A percentile compares a stretch with the other conserved stretches of the same genome.
Conservation (phyloP, 2,888 invertebrate species). For the Aphidoletes aphidimyza region DNA sequence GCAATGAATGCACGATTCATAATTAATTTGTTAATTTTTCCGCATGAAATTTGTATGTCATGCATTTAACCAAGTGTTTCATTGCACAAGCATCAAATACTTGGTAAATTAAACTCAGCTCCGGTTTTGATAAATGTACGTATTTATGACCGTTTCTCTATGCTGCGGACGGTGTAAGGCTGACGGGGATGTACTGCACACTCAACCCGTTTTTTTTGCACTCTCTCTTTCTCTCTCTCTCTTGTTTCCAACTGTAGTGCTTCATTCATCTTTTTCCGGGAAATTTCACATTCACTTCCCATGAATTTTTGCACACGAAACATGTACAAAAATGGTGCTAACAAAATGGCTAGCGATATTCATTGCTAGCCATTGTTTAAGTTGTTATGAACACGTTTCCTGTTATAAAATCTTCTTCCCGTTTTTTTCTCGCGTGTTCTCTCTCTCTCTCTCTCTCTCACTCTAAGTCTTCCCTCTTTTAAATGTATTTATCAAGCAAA, state of each 20-base stretch:
- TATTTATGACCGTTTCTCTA: not conserved
- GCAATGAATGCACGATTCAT: constrained; percentile 2
- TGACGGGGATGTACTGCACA: no score
- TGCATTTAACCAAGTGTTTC: not conserved
- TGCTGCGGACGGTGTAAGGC: no score
- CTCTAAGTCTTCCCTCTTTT: no score
- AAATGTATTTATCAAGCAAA: not conserved
- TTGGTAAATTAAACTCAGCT: constrained; percentile 6
- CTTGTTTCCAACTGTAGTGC: not conserved
- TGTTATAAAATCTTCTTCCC: not conserved
- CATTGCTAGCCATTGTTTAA: not conserved
- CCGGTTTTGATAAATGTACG: constrained; percentile 22
- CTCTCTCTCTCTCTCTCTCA: no score
- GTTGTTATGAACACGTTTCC: constrained; percentile 44
- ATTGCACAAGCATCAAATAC: not conserved
- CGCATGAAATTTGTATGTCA: not conserved
- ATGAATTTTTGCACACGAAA: constrained; percentile 16
- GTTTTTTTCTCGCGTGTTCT: no score
- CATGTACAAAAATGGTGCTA: not conserved
- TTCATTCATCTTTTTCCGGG: not conserved
- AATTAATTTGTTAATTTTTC: constrained; percentile 14
- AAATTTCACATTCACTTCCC: not conserved
- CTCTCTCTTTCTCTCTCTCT: not conserved
- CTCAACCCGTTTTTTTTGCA: no score
- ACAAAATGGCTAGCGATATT: not conserved